Evolutionary conservation across 2,888 invertebrate genomes (phyloP).

Genomic region (Mystacides longicornis): DNA sequence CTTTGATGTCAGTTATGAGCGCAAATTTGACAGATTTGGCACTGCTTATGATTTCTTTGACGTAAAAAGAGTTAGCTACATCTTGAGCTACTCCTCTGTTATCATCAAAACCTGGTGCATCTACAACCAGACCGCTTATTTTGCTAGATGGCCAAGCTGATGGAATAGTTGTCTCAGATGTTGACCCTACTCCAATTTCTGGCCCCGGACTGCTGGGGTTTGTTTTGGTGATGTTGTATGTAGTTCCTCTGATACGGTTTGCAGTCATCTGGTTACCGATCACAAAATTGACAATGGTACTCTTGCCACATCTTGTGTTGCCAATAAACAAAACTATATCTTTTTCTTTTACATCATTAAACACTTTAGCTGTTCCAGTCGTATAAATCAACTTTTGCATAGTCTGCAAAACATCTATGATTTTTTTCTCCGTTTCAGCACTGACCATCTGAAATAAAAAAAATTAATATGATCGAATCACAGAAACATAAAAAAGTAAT

Average conservation of each 20-base stretch:
- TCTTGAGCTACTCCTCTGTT: constrained; percentile 2
- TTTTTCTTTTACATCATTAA: not conserved
- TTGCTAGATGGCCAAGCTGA: not conserved
- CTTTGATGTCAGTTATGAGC: not conserved
- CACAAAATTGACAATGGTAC: not conserved
- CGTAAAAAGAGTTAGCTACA: not conserved
- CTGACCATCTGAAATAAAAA: too few relatives aligned
- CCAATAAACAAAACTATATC: not conserved
- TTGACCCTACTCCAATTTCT: not conserved
- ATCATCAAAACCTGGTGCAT: constrained; percentile 2
- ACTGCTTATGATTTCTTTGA: not conserved
- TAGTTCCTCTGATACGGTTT: not conserved
- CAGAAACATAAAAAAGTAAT: too few relatives aligned
- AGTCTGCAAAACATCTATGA: not conserved
- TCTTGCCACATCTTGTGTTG: not conserved
- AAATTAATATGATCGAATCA: too few relatives aligned
- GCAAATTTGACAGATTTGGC: constrained; percentile 1
- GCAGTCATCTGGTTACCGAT: not conserved
- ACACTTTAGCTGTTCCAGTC: not conserved
- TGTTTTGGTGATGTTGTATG: not conserved
- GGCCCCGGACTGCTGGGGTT: not conserved
- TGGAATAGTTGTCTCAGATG: constrained; percentile 3
- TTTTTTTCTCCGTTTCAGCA: not conserved
- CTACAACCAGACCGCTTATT: not conserved
- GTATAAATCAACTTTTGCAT: not conserved